phyloP scores from a whole-genome alignment of 2,888 invertebrate species.

The Coenonympha glycerion region DNA sequence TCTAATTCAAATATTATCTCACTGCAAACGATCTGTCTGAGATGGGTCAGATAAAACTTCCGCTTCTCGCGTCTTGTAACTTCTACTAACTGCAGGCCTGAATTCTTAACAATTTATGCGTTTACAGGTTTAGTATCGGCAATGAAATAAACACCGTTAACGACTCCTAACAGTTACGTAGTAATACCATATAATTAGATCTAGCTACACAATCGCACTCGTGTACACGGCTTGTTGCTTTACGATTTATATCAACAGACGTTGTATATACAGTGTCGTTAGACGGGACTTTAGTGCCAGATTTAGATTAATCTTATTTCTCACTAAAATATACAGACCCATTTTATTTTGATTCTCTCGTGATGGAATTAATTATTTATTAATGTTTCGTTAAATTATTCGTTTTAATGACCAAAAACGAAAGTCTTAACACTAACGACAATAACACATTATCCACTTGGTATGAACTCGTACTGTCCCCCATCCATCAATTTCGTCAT shows the following conservation, averaged over 20 bases:
- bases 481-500: conserved; percentile 27
- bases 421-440: no score
- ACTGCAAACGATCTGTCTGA: conserved; percentile 47
- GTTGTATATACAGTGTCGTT: background rate
- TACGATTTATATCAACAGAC: conserved; percentile 2
- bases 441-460: no score
- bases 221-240: conserved; percentile 1
- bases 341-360: no score
- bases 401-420: no score
- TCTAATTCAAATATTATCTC: conserved; percentile 56
- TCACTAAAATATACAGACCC: no score
- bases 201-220: conserved; percentile 2
- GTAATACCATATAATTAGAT: conserved; percentile 6
- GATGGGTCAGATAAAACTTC: conserved; percentile 51
- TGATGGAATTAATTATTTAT: no score
- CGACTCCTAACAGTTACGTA: conserved; percentile 7
- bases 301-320: background rate
- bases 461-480: background rate
- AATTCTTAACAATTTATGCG: conserved; percentile 11
- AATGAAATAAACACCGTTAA: conserved; percentile 20
- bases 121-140: conserved; percentile 14
- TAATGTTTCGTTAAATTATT: no score
- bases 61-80: conserved; percentile 28
- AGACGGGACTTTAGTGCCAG: background rate
- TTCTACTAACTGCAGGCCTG: conserved; percentile 2